Conservation (phyloP, 1,140 invertebrate species). For the Drosophila pallidifrons region DNA sequence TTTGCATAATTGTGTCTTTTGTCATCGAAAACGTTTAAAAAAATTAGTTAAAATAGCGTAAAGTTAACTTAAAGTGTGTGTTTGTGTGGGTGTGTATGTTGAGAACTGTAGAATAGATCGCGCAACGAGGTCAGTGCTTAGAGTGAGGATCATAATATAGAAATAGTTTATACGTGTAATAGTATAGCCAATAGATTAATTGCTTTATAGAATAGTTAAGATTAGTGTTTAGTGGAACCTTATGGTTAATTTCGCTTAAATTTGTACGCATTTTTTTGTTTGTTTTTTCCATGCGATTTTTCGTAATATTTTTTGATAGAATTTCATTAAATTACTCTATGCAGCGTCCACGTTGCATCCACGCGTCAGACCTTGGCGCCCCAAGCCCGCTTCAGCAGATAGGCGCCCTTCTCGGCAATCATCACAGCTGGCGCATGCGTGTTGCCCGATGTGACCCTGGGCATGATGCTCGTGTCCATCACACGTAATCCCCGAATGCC, state of each 20-base stretch:
- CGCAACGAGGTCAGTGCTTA: slow-evolving; percentile 57
- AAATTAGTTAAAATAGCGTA: slow-evolving; percentile 49
- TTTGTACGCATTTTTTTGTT: slow-evolving; percentile 27
- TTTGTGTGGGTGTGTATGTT: slow-evolving; percentile 17
- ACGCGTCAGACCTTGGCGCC: slow-evolving; percentile 83
- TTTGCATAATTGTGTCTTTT: slow-evolving; percentile 6
- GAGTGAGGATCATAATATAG: slow-evolving; percentile 39
- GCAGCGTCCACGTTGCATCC: slow-evolving; percentile 84
- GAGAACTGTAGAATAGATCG: slow-evolving; percentile 34
- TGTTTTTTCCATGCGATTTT: slow-evolving; percentile 13
- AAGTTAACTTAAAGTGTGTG: slow-evolving; percentile 44
- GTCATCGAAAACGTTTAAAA: slow-evolving; percentile 30
- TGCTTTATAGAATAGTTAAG: slow-evolving; percentile 32
- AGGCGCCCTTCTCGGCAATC: slow-evolving; percentile 89
- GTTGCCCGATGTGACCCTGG: slow-evolving; percentile 88
- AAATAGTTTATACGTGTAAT: slow-evolving; percentile 19
- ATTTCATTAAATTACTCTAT: slow-evolving; percentile 84
- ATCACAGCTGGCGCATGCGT: slow-evolving; percentile 88
- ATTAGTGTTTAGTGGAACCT: slow-evolving; percentile 36
- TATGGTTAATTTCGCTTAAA: slow-evolving; percentile 65
- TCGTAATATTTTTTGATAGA: slow-evolving; percentile 42
- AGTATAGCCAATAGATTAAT: slow-evolving; percentile 45
- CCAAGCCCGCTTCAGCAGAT: slow-evolving; percentile 89
- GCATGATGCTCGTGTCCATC: slow-evolving; percentile 89
- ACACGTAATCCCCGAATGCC: slow-evolving; percentile 87